Evolutionary conservation across 1,140 invertebrate genomes (phyloP).

Genomic region (Lucilia cuprina): DNA sequence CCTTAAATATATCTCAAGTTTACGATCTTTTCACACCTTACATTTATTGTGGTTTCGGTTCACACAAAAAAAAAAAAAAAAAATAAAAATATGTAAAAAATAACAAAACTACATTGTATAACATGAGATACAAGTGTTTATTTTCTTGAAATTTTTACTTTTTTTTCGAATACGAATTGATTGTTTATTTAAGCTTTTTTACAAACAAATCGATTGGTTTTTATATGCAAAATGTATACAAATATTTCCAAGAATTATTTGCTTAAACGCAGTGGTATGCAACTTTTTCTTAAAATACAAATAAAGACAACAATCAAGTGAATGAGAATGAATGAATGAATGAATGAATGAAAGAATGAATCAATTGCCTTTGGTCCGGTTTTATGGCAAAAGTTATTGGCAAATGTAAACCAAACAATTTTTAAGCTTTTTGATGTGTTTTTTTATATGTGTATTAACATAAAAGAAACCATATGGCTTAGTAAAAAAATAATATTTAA

Average conservation of each 20-base stretch:
- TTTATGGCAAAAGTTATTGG: background rate
- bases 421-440: background rate
- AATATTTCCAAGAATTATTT: background rate
- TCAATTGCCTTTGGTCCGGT: too few species aligned
- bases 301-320: too few species aligned
- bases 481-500: too few species aligned
- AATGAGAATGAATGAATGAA: too few species aligned
- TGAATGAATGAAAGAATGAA: too few species aligned
- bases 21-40: background rate
- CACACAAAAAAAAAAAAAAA: background rate
- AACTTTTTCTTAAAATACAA: background rate
- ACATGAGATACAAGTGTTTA: background rate
- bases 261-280: background rate
- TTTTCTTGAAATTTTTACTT: background rate
- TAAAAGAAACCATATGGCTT: too few species aligned
- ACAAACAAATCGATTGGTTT: background rate
- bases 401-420: background rate
- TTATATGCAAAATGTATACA: constrained; percentile 15
- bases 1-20: background rate
- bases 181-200: constrained; percentile 7
- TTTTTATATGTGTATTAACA: too few species aligned
- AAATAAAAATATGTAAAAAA: too few species aligned
- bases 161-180: background rate
- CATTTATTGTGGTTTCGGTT: background rate
- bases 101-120: background rate